phyloP scores from a whole-genome alignment of 2,888 invertebrate genomes.

The Andrena bicolor region DNA sequence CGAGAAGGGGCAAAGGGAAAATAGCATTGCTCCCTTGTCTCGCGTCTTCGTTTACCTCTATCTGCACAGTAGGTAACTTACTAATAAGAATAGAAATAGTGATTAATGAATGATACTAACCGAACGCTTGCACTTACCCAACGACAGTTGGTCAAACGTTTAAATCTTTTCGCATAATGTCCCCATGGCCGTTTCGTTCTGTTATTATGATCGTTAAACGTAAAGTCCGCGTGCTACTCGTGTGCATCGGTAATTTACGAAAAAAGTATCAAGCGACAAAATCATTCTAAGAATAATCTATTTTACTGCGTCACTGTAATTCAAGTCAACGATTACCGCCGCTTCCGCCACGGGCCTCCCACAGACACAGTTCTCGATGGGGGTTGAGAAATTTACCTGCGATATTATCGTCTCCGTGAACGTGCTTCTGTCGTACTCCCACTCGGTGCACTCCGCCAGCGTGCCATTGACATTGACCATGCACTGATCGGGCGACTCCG shows the following conservation, averaged over 20 bases:
- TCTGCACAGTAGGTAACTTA: background rate
- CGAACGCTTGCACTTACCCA: slow-evolving; percentile 48
- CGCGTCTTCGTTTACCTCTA: slow-evolving; percentile 21
- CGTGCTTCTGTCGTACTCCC: slow-evolving; percentile 88
- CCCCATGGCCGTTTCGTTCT: slow-evolving; percentile 10
- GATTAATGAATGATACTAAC: slow-evolving; percentile 41
- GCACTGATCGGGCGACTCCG: slow-evolving; percentile 74
- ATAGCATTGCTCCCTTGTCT: background rate
- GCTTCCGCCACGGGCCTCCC: background rate
- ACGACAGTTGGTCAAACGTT: slow-evolving; percentile 1
- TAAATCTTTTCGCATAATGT: slow-evolving; percentile 13
- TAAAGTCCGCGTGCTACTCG: slow-evolving; percentile 20
- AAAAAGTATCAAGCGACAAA: slow-evolving; percentile 32
- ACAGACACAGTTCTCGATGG: background rate
- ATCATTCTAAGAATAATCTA: slow-evolving; percentile 27
- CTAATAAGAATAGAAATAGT: slow-evolving; percentile 12
- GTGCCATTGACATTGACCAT: slow-evolving; percentile 85
- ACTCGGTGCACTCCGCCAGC: slow-evolving; percentile 86
- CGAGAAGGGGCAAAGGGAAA: background rate
- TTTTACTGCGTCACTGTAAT: slow-evolving; percentile 45
- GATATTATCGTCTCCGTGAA: slow-evolving; percentile 91
- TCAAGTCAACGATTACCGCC: slow-evolving; percentile 41
- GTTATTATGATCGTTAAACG: slow-evolving; percentile 9
- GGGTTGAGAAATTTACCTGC: slow-evolving; percentile 79
- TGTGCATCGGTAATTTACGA: slow-evolving; percentile 24